Evolutionary conservation across 2,888 invertebrate species (phyloP).

Genomic region (Nemurella pictetii): DNA sequence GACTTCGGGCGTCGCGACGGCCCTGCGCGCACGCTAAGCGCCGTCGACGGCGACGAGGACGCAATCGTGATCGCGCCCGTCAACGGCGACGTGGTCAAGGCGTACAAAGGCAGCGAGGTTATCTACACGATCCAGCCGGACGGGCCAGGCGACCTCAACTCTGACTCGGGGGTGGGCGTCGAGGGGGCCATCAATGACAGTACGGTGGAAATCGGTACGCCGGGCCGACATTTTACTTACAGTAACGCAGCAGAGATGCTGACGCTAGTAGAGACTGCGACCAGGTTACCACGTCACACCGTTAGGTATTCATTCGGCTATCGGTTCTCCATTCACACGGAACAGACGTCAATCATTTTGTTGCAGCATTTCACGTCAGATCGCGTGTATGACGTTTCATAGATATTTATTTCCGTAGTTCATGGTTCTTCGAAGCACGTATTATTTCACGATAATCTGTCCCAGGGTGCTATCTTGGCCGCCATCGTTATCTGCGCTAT

Average conservation of each 20-base stretch:
- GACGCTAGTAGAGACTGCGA: too few relatives aligned
- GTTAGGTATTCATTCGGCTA: too few relatives aligned
- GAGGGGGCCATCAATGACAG: background rate
- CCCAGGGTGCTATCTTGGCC: background rate
- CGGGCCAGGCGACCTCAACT: background rate
- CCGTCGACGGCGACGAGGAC: slow-evolving; percentile 22
- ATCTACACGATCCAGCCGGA: slow-evolving; percentile 40
- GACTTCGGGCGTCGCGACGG: background rate
- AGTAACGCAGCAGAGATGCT: too few relatives aligned
- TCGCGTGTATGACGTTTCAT: background rate
- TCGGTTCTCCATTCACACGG: too few relatives aligned
- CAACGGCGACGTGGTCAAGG: slow-evolving; percentile 45
- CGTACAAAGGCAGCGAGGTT: slow-evolving; percentile 44
- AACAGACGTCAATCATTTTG: too few relatives aligned
- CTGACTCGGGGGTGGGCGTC: background rate
- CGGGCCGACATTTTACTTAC: too few relatives aligned
- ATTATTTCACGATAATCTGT: background rate
- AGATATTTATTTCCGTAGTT: background rate
- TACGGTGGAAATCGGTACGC: background rate
- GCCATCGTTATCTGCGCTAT: background rate
- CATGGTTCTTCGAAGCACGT: background rate
- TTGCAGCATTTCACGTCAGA: background rate
- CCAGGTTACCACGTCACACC: too few relatives aligned
- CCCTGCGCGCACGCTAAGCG: background rate
- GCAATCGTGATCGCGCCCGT: slow-evolving; percentile 34